Conservation (phyloP, 1,140 invertebrate species). For the Eciton burchellii region DNA sequence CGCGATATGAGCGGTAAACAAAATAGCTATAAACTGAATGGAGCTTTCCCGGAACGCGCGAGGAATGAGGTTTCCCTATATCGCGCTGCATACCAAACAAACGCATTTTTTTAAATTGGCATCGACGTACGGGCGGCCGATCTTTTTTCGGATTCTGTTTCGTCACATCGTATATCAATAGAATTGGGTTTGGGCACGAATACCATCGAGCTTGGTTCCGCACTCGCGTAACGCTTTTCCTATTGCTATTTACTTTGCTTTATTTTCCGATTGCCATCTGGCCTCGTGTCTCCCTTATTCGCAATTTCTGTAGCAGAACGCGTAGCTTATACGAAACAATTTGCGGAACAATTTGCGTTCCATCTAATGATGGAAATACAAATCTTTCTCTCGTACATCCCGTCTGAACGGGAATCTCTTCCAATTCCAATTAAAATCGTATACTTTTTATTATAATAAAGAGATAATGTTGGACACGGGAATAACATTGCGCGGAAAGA, state of each 20-base stretch:
- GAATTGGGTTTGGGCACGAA: constrained; percentile 50
- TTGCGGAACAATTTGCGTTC: background rate
- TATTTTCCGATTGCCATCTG: constrained; percentile 11
- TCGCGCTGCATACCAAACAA: background rate
- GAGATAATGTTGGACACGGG: background rate
- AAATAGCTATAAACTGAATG: constrained; percentile 2
- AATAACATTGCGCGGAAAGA: background rate
- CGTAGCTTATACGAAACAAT: background rate
- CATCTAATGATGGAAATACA: background rate
- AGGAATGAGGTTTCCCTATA: constrained; percentile 32
- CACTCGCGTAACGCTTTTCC: constrained; percentile 32
- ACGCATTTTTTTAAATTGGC: constrained; percentile 70
- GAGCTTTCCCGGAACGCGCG: constrained; percentile 15
- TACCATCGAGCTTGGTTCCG: constrained; percentile 54
- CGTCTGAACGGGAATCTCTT: background rate
- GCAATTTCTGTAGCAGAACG: constrained; percentile 12
- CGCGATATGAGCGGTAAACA: constrained; percentile 1
- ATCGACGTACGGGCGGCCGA: constrained; percentile 6
- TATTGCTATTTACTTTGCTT: constrained; percentile 48
- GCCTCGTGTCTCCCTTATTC: background rate
- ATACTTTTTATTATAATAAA: constrained; percentile 13
- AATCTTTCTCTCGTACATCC: background rate
- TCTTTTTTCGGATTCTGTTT: constrained; percentile 64
- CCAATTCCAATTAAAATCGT: background rate
- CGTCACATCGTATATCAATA: constrained; percentile 52